phyloP scores from a whole-genome alignment of 2,797 vertebrate genomes.

The Hemitrygon akajei region DNA sequence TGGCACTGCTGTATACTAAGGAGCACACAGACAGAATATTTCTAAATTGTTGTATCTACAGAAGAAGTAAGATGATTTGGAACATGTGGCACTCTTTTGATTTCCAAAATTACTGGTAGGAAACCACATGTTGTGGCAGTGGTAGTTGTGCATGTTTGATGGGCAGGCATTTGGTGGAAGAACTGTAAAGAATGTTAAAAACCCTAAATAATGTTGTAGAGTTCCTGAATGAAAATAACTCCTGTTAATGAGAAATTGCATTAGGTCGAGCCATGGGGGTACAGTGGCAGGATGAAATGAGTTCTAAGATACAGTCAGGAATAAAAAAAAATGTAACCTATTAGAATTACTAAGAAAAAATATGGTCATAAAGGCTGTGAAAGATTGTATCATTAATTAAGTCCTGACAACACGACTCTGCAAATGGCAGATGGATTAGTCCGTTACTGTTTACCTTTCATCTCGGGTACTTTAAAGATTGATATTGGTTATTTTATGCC shows the following conservation, averaged over 20 bases:
- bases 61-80: no score
- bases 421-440: background rate
- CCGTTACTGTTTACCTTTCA: background rate
- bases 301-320: background rate
- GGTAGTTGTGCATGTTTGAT: background rate
- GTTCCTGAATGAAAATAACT: no score
- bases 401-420: background rate
- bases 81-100: background rate
- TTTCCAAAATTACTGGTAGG: background rate
- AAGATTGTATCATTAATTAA: background rate
- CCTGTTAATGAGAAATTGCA: background rate
- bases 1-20: no score
- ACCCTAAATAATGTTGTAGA: background rate
- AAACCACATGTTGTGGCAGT: background rate
- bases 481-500: background rate
- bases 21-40: no score
- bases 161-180: no score
- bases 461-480: background rate
- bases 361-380: background rate
- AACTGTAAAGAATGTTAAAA: background rate
- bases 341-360: background rate
- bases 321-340: background rate
- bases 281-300: background rate
- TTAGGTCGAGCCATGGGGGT: background rate
- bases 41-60: no score